Base-by-base conservation (phyloP, 2,888 invertebrate genomes). In the Drosophila nr. perissopoda region DNA sequence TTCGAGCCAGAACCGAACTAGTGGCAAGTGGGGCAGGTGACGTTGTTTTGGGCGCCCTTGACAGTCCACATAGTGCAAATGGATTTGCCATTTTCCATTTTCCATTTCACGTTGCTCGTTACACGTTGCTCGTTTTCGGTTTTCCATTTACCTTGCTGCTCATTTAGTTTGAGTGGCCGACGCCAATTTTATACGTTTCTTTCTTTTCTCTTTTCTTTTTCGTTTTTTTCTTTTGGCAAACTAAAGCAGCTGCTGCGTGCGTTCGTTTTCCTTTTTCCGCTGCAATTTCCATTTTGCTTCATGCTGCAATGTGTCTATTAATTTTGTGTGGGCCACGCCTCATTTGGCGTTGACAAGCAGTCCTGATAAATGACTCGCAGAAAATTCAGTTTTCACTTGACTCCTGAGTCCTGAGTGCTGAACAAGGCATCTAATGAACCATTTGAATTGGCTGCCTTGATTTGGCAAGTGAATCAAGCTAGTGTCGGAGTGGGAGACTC, bases 1-100 rank as follows among this genome's bases (percentile, higher is more conserved):
- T 62, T 51, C 13, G 4, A 49, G 27, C 21, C 13, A 36, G 29
- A 13, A 13, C 25, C 27, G 25, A 48, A 49, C 42, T 21, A 18
- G 21, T 8, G 18, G 25, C 21, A 54, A 34, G 27, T 34, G 59
- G 10, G 61, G 54, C 80, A 68, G 72, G 74, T 77, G 73, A 76
- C 68, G 74, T 64, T 62, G 4, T 46, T 25, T 13, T 38, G 66
- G 48, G 10, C 40, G 63, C 76, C 75, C 79, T 83, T 81, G 89
- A 84, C 82, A 83, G 74, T 60, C 59, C 70, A 66, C 79, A 80
- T 70, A 81, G 68, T 71, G 87, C 76, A 89, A 89, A 90, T 89
- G 90, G 90, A 87, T 89, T 90, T 65, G 68, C 56, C 49, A 68
- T 67, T 79, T 79, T 63, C 61, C 56, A 54, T 67, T 82, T 81